Base-by-base conservation (phyloP, 1,140 invertebrate genomes). In the Conopomorpha cramerella region DNA sequence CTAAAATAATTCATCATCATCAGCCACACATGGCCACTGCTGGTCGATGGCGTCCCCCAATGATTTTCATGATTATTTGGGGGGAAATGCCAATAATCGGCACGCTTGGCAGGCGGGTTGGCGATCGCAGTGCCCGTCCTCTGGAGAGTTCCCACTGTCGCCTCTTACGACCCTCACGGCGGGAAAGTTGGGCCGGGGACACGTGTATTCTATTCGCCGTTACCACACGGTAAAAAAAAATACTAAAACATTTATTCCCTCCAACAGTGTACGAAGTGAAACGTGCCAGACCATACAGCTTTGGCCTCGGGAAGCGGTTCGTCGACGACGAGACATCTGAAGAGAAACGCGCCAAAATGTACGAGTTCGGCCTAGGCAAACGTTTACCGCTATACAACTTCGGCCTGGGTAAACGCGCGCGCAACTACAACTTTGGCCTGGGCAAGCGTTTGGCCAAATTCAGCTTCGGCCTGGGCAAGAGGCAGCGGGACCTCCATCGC, bases 361-460 rank as follows among this genome's bases (percentile, higher is more conserved):
- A 77, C 46, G 63, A 74, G 35, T 77, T 77, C 32, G 73, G 73
- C 0, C 54, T 77, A 0, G 73, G 73, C 3, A 74, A 74, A 42
- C 55, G 68, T 16, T 42, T 60, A 16, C 55, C 67, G 1, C 41
- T 70, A 13, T 72, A 73, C 54, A 67, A 54, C 38, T 73, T 72
- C 36, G 68, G 66, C 2, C 49, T 73, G n/a, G 68, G 67, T 28
- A 76, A 76, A 31, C 53, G 71, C 2, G 60, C 66, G 1, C 49
- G 54, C 13, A 51, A 30, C 39, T 76, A 77, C 49, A 63, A 67
- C 46, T 74, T 74, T 37, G 70, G 70, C 12, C 51, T 74, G 7
- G 70, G 70, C 2, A 74, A 74, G 33, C 57, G 70, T 8, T 44
- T 63, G 13, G 63, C 52, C 54, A 72, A 72, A 39, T 74, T 68